Conservation (phyloP, 2,797 vertebrate species). For the Xerus rutilus region DNA sequence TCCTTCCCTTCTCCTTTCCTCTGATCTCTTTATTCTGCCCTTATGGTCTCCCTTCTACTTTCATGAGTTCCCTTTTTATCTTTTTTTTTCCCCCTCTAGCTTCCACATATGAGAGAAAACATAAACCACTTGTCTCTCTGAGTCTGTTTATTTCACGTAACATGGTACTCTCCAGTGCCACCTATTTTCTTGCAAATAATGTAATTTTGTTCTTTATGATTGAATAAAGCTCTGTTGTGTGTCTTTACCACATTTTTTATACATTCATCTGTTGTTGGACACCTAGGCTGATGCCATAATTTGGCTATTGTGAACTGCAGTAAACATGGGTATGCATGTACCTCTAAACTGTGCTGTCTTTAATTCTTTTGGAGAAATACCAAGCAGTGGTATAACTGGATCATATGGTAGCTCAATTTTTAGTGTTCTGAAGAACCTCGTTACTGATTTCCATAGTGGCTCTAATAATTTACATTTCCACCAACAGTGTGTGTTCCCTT, state of each 20-base stretch:
- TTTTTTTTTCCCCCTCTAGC: no score
- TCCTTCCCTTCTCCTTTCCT: no score
- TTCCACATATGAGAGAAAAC: no score
- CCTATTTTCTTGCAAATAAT: background rate
- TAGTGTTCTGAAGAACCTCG: background rate
- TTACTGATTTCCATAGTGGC: background rate
- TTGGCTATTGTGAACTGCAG: background rate
- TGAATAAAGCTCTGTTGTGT: background rate
- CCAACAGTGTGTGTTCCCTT: background rate
- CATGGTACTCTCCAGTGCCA: background rate
- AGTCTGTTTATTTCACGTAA: background rate
- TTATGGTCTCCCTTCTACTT: no score
- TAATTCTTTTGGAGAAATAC: background rate
- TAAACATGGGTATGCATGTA: background rate
- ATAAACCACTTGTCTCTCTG: no score
- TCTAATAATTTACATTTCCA: background rate
- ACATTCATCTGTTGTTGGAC: no score
- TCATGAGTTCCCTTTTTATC: no score
- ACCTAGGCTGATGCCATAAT: background rate
- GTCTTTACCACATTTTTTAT: background rate
- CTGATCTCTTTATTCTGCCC: no score
- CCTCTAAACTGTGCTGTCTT: background rate
- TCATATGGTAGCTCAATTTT: background rate
- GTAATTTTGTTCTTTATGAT: background rate
- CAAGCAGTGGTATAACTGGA: background rate